Evolutionary conservation across 2,797 vertebrate species (phyloP), one percentile per base, ranked within the genome.

Genomic region (Sandelia bainsii): DNA sequence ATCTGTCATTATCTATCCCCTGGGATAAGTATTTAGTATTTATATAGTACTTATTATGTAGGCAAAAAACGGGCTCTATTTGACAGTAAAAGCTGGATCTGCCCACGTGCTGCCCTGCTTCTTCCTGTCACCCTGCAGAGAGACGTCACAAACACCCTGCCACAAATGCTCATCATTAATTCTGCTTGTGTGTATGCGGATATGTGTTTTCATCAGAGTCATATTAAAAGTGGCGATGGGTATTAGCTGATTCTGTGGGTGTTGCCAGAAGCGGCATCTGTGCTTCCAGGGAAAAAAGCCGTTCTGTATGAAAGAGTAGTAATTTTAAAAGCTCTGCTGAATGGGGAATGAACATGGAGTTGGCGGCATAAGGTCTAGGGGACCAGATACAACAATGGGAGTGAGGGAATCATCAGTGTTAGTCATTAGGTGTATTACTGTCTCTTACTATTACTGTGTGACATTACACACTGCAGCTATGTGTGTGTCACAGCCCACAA

Each of bases 241-340:
- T 50, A 53, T 79, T 72, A 53, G 51, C 1, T 0, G 56, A 60
- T 70, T 84, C 67, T 12, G 58, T 74, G 59, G 59, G 69, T 78
- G 75, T 67, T 64, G 58, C 68, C 57, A 20, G 27, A 61, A 53
- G 76, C 27, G 6, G 42, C 56, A 63, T 80, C 50, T 3, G 37
- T n/a, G 53, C 66, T 79, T 84, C 25, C 60, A 58, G 46, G 40
- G 17, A 69, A 85, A 37, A 75, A 59, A 48, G 2, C 51, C 0
- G 14, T 53, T 57, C 29, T 40, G 39, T 44, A 22, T 22, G 22
- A 69, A 44, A 71, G 72, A 57, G 75, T n/a, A 29, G 70, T 62
- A 67, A 62, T 80, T 77, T 53, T 60, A 82, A 70, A 87, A 53
- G 45, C 80, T 68, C 46, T 27, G 45, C 65, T 67, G 76, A 85